Evolutionary conservation across 1,140 invertebrate species (phyloP).

Genomic region (Laupala kohalensis): DNA sequence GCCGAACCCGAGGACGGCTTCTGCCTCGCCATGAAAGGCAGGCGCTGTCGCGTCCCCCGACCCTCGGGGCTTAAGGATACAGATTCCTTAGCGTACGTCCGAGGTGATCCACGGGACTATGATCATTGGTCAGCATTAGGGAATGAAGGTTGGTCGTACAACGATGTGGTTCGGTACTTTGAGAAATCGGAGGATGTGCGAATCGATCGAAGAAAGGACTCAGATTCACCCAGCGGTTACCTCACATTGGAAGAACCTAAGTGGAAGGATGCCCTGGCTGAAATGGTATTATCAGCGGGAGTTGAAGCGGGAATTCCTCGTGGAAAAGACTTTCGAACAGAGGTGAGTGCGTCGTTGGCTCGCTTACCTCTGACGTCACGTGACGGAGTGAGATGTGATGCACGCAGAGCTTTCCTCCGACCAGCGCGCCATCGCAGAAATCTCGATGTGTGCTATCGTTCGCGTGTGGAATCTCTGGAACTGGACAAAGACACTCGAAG

Average conservation of each 20-base stretch:
- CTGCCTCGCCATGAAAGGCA: constrained; percentile 49
- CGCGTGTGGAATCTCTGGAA: constrained; percentile 49
- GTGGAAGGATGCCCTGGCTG: constrained; percentile 64
- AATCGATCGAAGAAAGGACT: constrained; percentile 63
- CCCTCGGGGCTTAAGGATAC: constrained; percentile 80
- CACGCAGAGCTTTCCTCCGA: constrained; percentile 43
- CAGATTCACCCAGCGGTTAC: constrained; percentile 52
- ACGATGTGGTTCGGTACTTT: constrained; percentile 75
- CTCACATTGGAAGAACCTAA: constrained; percentile 73
- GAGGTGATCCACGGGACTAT: constrained; percentile 73
- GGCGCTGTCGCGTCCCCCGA: constrained; percentile 68
- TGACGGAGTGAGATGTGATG: constrained; percentile 45
- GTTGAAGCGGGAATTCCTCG: constrained; percentile 55
- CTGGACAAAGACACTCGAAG: constrained; percentile 43
- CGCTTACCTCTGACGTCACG: constrained; percentile 4
- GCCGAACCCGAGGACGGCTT: constrained; percentile 71
- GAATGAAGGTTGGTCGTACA: constrained; percentile 79
- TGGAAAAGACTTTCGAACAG: not conserved
- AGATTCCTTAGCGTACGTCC: constrained; percentile 91
- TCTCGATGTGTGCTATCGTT: constrained; percentile 50
- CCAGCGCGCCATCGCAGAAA: constrained; percentile 43
- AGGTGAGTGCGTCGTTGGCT: not conserved
- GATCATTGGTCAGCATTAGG: constrained; percentile 79
- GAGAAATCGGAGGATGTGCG: constrained; percentile 80
- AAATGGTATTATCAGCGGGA: constrained; percentile 74